A percentile compares a stretch with the other conserved stretches of the same genome.
These are phyloP conservation scores for Apodemia mormo DNA, from an alignment of 2,888 invertebrate genomes.

Conservation along the genomic window DNA sequence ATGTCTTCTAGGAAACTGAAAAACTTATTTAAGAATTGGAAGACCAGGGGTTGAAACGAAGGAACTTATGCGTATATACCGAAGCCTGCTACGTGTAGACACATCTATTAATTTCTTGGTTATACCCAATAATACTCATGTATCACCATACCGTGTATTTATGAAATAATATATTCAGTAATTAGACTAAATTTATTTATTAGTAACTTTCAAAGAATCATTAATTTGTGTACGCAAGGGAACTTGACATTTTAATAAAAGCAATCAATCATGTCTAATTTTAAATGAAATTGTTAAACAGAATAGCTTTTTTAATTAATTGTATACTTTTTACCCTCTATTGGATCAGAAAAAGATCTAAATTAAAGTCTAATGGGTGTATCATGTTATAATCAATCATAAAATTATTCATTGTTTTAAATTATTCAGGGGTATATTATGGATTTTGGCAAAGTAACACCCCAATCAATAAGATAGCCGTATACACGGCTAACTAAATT, in stretches of 20 bases:
- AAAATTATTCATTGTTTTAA: neutral
- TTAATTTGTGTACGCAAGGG: conserved; percentile 6
- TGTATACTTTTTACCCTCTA: neutral
- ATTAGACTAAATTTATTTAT: neutral
- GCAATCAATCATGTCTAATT: conserved; percentile 15
- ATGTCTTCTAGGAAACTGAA: no score
- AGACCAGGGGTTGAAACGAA: no score
- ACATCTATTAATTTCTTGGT: no score
- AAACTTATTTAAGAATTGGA: no score
- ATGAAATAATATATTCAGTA: neutral
- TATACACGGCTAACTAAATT: no score
- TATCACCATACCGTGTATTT: no score
- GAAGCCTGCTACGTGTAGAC: no score
- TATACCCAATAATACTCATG: no score
- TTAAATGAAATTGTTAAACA: conserved; percentile 1
- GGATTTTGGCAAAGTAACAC: no score
- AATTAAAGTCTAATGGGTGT: neutral
- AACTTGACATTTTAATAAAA: conserved; percentile 17
- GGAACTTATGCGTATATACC: no score
- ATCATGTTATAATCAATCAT: neutral
- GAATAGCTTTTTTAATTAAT: neutral
- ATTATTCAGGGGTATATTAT: no score
- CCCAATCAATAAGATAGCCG: no score
- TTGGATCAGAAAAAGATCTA: neutral
- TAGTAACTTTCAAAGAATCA: conserved; percentile 8